These are phyloP conservation scores for Cryptocheilus praepositus DNA, from an alignment of 2,888 invertebrate species.

Conservation along the genomic window DNA sequence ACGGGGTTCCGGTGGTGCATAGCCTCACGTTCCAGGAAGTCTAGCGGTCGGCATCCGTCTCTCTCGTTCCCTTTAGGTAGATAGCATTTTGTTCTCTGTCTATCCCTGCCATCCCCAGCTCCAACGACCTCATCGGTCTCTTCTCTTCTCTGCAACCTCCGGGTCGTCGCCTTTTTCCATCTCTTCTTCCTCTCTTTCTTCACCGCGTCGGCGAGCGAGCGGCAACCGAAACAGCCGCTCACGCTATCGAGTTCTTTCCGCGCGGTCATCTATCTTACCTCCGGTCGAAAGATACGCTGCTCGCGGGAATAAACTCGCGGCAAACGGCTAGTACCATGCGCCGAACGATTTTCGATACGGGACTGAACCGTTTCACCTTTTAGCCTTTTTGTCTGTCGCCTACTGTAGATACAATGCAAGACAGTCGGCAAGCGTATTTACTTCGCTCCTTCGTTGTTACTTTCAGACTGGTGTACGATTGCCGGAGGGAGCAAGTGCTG, in stretches of 20 bases:
- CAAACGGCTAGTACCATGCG: too few species aligned
- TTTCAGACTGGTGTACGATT: conserved; percentile 75
- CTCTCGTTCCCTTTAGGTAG: conserved; percentile 29
- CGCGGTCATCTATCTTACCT: too few species aligned
- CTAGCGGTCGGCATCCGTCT: conserved; percentile 30
- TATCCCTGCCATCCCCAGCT: not conserved
- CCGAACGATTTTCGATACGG: too few species aligned
- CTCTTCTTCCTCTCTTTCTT: conserved; percentile 15
- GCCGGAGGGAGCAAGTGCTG: conserved; percentile 74
- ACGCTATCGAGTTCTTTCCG: too few species aligned
- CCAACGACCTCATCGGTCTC: conserved; percentile 21
- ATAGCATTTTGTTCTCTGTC: conserved; percentile 18
- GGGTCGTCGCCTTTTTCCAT: conserved; percentile 15
- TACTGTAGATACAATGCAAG: too few species aligned
- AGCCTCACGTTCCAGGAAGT: conserved; percentile 67
- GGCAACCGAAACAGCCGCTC: too few species aligned
- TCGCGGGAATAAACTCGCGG: too few species aligned
- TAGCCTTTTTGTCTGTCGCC: not conserved
- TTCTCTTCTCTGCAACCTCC: conserved; percentile 29
- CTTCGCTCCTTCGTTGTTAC: conserved; percentile 14
- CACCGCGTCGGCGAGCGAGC: conserved; percentile 1
- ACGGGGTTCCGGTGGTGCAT: conserved; percentile 48
- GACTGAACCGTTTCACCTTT: not conserved
- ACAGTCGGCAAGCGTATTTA: too few species aligned
- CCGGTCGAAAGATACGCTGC: too few species aligned